These are phyloP conservation scores for Albula glossodonta DNA, from an alignment of 2,113 vertebrate genomes.

Conservation along the genomic window DNA sequence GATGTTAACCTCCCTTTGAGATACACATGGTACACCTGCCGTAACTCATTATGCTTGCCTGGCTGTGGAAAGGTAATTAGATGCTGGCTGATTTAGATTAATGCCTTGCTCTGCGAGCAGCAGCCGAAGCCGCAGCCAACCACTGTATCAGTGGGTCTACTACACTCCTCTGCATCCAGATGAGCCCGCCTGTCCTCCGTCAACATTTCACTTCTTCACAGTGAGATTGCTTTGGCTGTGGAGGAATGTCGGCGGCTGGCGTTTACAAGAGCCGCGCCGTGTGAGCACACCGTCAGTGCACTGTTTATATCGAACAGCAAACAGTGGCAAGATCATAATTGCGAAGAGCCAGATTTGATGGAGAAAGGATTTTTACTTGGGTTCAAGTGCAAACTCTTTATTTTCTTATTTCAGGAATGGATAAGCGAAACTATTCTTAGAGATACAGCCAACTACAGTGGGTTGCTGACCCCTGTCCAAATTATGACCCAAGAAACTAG, in stretches of 20 bases:
- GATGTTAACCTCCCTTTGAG: not conserved
- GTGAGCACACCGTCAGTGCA: not conserved
- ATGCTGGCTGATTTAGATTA: slow-evolving; percentile 7
- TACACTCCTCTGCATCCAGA: not conserved
- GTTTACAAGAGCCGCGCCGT: not conserved
- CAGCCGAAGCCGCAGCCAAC: not conserved
- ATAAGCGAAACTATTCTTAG: not conserved
- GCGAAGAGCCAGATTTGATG: not conserved
- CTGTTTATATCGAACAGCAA: not conserved
- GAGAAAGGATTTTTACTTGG: not conserved
- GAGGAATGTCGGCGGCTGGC: not conserved
- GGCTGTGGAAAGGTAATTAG: slow-evolving; percentile 11
- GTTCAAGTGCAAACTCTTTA: not conserved
- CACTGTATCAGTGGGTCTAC: not conserved
- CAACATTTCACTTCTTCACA: not conserved
- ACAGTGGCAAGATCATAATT: not conserved
- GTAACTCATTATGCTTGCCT: no score
- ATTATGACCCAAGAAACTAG: no score
- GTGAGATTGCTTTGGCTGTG: not conserved
- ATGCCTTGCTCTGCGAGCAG: not conserved
- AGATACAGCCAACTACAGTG: no score
- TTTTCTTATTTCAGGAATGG: not conserved
- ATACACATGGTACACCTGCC: not conserved
- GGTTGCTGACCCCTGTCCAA: no score
- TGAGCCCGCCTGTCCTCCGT: not conserved